Conservation (phyloP, 2,797 vertebrate species). For the Melopsittacus undulatus region DNA sequence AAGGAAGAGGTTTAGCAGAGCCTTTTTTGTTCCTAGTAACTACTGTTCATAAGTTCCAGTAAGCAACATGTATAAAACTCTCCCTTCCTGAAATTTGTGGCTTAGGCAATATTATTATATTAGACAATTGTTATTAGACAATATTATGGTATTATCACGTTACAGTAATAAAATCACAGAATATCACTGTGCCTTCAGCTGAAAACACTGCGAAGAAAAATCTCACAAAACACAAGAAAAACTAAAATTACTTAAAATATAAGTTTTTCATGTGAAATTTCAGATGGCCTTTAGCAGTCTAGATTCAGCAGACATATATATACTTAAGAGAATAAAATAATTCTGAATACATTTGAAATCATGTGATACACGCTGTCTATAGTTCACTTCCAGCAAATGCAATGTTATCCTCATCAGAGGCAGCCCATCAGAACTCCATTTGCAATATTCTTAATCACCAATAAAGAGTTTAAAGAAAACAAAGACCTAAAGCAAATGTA, state of each 20-base stretch:
- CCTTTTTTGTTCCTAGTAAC: background rate
- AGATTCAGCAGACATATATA: constrained; percentile 20
- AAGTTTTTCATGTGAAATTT: constrained; percentile 53
- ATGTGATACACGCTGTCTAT: background rate
- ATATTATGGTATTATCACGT: background rate
- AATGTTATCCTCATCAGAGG: background rate
- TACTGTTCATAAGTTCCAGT: background rate
- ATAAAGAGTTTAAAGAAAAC: background rate
- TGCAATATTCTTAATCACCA: constrained; percentile 11
- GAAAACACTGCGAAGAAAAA: constrained; percentile 7
- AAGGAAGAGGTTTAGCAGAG: constrained; percentile 15
- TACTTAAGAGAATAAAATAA: constrained; percentile 9
- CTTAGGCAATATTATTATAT: background rate
- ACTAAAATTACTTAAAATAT: constrained; percentile 11
- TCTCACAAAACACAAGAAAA: constrained; percentile 34
- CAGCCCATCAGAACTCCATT: constrained; percentile 17
- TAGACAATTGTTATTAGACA: background rate
- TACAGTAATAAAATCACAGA: constrained; percentile 33
- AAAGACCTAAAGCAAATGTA: constrained; percentile 40
- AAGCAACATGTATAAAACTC: background rate
- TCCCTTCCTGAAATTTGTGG: background rate
- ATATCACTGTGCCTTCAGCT: background rate
- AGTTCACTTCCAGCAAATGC: constrained; percentile 31
- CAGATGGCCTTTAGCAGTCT: constrained; percentile 26
- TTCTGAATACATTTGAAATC: constrained; percentile 42